phyloP scores from a whole-genome alignment of 2,797 vertebrate species.

The Eospalax fontanierii region DNA sequence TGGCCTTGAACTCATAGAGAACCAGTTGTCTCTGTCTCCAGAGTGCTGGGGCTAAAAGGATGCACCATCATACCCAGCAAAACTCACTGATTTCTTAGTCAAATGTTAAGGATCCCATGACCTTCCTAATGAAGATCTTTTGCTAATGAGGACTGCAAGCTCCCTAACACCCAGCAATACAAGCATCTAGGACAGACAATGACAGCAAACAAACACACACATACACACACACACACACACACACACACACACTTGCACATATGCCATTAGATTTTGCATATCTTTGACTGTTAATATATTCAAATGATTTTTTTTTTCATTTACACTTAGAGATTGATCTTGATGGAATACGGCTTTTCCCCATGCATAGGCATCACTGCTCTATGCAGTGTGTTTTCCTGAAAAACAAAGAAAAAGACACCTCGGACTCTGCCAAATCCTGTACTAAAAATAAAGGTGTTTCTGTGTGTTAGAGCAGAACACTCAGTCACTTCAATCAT shows the following conservation, averaged over 20 bases:
- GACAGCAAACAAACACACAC: no score
- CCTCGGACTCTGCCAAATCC: not conserved
- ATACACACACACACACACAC: no score
- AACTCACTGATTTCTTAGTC: not conserved
- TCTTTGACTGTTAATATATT: not conserved
- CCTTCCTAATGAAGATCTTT: not conserved
- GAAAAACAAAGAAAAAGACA: not conserved
- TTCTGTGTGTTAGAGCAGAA: not conserved
- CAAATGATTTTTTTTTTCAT: not conserved
- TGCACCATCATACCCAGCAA: no score
- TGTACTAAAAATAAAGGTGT: constrained; percentile 29
- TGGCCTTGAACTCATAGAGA: no score
- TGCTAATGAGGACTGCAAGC: not conserved
- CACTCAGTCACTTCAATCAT: not conserved
- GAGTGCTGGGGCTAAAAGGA: no score
- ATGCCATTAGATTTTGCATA: not conserved
- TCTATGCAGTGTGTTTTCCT: not conserved
- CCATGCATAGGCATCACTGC: not conserved
- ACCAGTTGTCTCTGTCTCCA: no score
- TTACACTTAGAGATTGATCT: constrained; percentile 20
- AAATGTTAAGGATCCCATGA: not conserved
- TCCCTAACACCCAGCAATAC: not conserved
- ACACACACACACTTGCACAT: no score
- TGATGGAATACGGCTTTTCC: not conserved
- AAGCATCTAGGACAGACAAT: not conserved